Conservation (phyloP, 1,140 invertebrate species). For the Sitophilus oryzae region DNA sequence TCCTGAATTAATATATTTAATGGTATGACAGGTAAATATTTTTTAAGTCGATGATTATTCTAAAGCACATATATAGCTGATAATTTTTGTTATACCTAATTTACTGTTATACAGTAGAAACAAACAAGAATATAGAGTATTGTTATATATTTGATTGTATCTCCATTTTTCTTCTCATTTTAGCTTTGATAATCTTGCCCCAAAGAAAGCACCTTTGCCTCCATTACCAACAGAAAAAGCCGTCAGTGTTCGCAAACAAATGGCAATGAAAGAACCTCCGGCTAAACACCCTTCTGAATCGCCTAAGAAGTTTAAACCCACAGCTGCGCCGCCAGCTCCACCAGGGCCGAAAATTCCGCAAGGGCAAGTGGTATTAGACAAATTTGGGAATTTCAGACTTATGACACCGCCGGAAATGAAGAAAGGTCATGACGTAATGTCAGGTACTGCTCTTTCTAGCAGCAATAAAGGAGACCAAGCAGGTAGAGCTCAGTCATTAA, state of each 20-base stretch:
- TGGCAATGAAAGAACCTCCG: slow-evolving; percentile 50
- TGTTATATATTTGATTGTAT: no score
- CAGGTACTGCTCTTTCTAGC: slow-evolving; percentile 30
- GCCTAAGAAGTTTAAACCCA: slow-evolving; percentile 34
- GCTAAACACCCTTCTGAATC: slow-evolving; percentile 47
- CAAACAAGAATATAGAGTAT: no score
- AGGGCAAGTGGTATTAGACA: slow-evolving; percentile 55
- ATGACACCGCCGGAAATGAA: slow-evolving; percentile 48
- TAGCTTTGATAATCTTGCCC: slow-evolving; percentile 13
- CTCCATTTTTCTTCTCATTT: neutral
- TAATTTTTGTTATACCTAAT: no score
- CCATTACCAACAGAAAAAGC: slow-evolving; percentile 46
- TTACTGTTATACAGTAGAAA: no score
- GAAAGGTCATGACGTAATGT: slow-evolving; percentile 36
- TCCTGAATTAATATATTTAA: no score
- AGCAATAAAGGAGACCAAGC: slow-evolving; percentile 36
- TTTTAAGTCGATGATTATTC: no score
- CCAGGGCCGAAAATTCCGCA: slow-evolving; percentile 37
- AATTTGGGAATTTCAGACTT: slow-evolving; percentile 59
- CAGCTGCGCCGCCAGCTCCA: slow-evolving; percentile 22
- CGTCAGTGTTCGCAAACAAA: slow-evolving; percentile 51
- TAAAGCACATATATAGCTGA: no score
- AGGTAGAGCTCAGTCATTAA: slow-evolving; percentile 28
- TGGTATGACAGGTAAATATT: no score
- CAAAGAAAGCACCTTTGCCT: slow-evolving; percentile 6